Evolutionary conservation across 1,140 invertebrate species (phyloP), one percentile per base, ranked within the genome.

Genomic region (Pogonomyrmex californicus): DNA sequence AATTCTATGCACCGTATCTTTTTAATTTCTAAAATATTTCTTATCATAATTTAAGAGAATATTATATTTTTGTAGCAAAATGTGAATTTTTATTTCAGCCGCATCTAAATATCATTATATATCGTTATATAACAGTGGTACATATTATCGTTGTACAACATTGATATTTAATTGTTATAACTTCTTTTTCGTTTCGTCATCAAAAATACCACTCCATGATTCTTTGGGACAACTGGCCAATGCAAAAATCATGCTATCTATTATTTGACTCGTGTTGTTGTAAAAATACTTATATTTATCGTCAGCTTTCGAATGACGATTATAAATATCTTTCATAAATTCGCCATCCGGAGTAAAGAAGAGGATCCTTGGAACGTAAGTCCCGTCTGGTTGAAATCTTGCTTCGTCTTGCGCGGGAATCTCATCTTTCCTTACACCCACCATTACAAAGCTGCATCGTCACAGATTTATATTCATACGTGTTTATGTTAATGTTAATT

Each of bases 361-460:
- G n/a, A 94, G 87, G 63, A 94, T 93, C 81, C 93, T 90, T 9
- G 93, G 93, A 58, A 94, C 93, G 78, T 94, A 94, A 58, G 87
- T 93, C 58, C 93, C 94, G 70, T 94, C 94, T 1, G 93, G 93
- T 6, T 91, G 85, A 75, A 91, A 94, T 65, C 88, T 91, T 23
- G 88, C 77, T 54, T 88, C 23, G 4, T 91, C 88, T 63, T 70
- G 41, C 14, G 70, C 4, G 33, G 38, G n/a, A 36, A 90, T 79
- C 4, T 41, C 73, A 63, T 38, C 83, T 73, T 91, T 92, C 6
- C 90, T 92, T 33, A 92, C 14, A 17, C 82, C 12, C 75, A 90
- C 81, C 88, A 89, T 90, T 6, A 89, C 63, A 7, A 90, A 90
- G 1, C 88, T 89, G 49, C 12, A 4, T 41, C 33, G 38, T 62